Base-by-base conservation (phyloP, 2,113 vertebrate genomes). In the Lagopus muta region DNA sequence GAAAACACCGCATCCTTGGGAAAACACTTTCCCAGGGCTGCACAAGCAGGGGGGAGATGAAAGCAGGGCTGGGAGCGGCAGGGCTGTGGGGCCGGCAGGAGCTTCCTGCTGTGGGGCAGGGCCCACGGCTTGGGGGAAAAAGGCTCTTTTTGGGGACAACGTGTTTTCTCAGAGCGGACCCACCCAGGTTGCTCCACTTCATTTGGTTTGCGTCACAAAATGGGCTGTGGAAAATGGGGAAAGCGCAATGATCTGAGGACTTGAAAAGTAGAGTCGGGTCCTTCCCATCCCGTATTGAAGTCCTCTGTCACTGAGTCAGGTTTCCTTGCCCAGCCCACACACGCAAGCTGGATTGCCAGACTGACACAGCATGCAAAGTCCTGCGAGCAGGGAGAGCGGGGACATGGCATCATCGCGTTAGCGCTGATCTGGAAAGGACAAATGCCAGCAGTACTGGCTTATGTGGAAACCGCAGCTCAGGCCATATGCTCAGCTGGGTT, bases 341-440 rank as follows among this genome's bases (percentile, higher is more conserved):
- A 71, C 36, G 86, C 88, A 96, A 82, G 78, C 81, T 86, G 76
- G 64, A 36, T 54, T 71, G 45, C 43, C 76, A 86, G 83, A 74
- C 88, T 75, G 89, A 86, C 91, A 74, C 90, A 95, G 91, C 87
- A 58, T 61, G 82, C 50, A 74, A 85, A 80, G 89, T 34, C 65
- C 82, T 92, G 90, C 66, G 77, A 92, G 86, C 69, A 20, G 79
- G 69, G 80, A 81, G 72, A 47, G 48, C 40, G 40, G 77, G 91
- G 93, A 70, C 83, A 87, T 92, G 75, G 60, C 79, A 91, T 82
- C 95, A 96, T 83, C 25, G 12, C 69, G 81, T 88, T 94, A 87
- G 87, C 91, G 62, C 75, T 94, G 95, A 95, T 91, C 93, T 96
- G 94, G 92, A 93, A 96, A 96, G 94, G 95, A 95, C 89, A 93